Evolutionary conservation across 2,113 vertebrate genomes (phyloP).

Genomic region (Symphodus melops): DNA sequence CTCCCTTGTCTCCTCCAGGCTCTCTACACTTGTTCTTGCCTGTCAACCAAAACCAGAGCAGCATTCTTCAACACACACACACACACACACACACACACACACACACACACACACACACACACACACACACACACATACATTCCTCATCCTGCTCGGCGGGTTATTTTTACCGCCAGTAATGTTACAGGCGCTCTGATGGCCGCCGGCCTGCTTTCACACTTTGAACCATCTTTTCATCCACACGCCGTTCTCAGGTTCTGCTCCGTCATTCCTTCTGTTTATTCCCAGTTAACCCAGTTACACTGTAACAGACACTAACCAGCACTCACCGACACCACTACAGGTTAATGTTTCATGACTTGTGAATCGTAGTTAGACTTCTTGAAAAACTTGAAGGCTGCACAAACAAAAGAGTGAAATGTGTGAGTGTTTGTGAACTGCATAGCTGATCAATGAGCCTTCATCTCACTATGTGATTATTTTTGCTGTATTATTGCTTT

Average conservation of each 20-base stretch:
- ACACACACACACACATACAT: no score
- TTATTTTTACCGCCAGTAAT: constrained; percentile 69
- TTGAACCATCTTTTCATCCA: constrained; percentile 45
- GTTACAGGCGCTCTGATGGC: constrained; percentile 25
- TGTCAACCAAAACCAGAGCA: constrained; percentile 74
- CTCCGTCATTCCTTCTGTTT: background rate
- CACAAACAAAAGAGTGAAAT: background rate
- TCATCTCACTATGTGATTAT: no score
- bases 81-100: constrained; percentile 58
- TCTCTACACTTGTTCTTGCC: constrained; percentile 79
- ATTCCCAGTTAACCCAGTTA: constrained; percentile 38
- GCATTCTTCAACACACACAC: constrained; percentile 71
- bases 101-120: constrained; percentile 54
- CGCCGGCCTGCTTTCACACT: constrained; percentile 15
- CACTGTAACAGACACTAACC: constrained; percentile 23
- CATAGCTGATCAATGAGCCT: no score
- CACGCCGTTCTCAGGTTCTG: constrained; percentile 19
- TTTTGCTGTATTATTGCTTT: no score
- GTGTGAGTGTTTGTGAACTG: no score
- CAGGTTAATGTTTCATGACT: constrained; percentile 39
- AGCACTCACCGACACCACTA: background rate
- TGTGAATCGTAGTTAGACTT: background rate
- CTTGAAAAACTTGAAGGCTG: background rate
- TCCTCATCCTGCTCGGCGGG: constrained; percentile 47
- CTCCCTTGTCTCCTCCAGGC: constrained; percentile 42